Conservation (phyloP, 2,113 vertebrate genomes). For the Megaptera novaeangliae region DNA sequence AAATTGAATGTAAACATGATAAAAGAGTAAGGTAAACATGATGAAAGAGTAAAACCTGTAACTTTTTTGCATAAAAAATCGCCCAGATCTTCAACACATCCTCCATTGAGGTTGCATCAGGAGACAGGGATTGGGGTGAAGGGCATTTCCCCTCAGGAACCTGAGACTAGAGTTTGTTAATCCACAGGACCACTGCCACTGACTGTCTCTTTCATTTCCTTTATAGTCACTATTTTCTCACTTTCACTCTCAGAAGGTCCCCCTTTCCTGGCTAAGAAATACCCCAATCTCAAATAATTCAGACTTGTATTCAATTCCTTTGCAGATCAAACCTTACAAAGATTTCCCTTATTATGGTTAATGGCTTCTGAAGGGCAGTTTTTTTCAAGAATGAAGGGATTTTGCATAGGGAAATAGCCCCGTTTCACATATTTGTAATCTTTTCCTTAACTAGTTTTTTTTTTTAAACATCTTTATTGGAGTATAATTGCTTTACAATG, state of each 20-base stretch:
- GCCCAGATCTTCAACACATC: neutral
- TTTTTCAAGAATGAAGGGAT: neutral
- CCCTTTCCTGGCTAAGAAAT: neutral
- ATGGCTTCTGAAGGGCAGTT: neutral
- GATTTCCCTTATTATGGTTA: neutral
- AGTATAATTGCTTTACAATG: too few relatives aligned
- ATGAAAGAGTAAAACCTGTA: neutral
- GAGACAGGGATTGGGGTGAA: neutral
- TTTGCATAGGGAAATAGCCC: neutral
- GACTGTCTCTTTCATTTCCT: neutral
- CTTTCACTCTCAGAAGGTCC: neutral
- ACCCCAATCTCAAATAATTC: neutral
- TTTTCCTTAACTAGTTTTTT: neutral
- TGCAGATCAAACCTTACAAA: neutral
- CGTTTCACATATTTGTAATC: neutral
- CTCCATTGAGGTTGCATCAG: neutral
- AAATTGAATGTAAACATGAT: neutral
- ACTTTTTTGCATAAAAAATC: neutral
- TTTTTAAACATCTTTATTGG: too few relatives aligned
- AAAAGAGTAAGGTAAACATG: too few relatives aligned
- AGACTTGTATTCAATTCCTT: neutral
- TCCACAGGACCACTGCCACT: neutral
- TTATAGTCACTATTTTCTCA: neutral
- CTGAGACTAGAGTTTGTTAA: neutral
- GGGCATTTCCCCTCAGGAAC: neutral